These are phyloP conservation scores for Papilio gigon DNA, from an alignment of 2,888 invertebrate genomes.

Conservation along the genomic window DNA sequence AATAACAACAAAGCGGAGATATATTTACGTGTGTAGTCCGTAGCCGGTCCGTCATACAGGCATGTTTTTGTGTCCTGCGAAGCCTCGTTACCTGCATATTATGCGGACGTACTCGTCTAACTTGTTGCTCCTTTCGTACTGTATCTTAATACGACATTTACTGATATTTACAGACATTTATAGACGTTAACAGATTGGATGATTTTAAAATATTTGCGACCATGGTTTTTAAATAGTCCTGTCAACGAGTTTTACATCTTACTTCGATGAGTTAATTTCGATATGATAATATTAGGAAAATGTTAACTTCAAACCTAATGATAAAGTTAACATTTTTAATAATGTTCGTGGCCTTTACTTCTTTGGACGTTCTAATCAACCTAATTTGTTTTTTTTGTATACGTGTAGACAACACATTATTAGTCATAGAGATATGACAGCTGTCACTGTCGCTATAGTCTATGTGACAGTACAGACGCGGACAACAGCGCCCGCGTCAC, in stretches of 20 bases:
- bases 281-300: too few species aligned
- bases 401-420: too few species aligned
- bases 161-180: too few species aligned
- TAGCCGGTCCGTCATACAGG: conserved; percentile 9
- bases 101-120: conserved; percentile 12
- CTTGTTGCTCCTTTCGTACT: not conserved
- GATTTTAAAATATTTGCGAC: too few species aligned
- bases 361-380: too few species aligned
- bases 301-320: too few species aligned
- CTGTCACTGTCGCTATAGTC: not conserved
- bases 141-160: not conserved
- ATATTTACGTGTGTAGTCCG: not conserved
- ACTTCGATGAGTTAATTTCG: too few species aligned
- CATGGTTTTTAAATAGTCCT: too few species aligned
- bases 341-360: too few species aligned
- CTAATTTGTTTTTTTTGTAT: too few species aligned
- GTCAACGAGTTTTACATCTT: too few species aligned
- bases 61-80: conserved; percentile 15
- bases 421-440: not conserved
- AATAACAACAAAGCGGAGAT: not conserved
- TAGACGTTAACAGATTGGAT: not conserved
- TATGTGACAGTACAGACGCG: conserved; percentile 49
- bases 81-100: conserved; percentile 32
- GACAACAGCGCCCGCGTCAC: conserved; percentile 53
- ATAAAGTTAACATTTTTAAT: too few species aligned